Conservation (phyloP, 2,797 vertebrate genomes). For the Yasuhikotakia modesta region DNA sequence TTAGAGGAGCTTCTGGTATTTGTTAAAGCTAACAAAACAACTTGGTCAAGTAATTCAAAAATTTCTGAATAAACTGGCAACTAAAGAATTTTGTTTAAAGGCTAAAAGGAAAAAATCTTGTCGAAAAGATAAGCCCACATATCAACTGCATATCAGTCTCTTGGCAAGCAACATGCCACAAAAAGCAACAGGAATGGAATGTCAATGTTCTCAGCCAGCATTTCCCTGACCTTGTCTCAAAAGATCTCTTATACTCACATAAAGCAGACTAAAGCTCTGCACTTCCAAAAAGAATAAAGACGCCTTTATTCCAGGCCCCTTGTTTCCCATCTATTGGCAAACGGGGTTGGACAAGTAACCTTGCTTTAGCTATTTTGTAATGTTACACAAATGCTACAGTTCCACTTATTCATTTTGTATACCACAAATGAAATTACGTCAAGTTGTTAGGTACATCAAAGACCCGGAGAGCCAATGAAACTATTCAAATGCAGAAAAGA, state of each 20-base stretch:
- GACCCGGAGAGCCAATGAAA: neutral
- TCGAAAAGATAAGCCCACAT: conserved; percentile 54
- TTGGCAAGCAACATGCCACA: conserved; percentile 66
- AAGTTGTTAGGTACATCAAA: conserved; percentile 36
- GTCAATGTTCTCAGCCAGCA: conserved; percentile 74
- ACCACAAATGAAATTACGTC: conserved; percentile 13
- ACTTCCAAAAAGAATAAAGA: conserved; percentile 59
- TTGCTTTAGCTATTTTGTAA: conserved; percentile 45
- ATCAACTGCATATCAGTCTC: conserved; percentile 71
- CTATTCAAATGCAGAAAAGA: conserved; percentile 18
- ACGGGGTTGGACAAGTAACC: conserved; percentile 39
- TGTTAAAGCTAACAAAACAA: neutral
- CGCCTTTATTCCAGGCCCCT: conserved; percentile 57
- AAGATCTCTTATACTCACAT: conserved; percentile 66
- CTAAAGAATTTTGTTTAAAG: conserved; percentile 10
- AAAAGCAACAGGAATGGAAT: conserved; percentile 66
- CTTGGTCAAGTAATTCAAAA: neutral
- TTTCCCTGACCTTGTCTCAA: conserved; percentile 73
- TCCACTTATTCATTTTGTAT: conserved; percentile 28
- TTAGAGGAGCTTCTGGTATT: conserved; percentile 24
- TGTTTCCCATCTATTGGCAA: conserved; percentile 52
- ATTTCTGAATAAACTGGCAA: conserved; percentile 2
- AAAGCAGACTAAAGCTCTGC: conserved; percentile 43
- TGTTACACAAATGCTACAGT: conserved; percentile 53
- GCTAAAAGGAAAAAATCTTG: conserved; percentile 27